Conservation (phyloP, 2,797 vertebrate species). For the Pangasius macronema region DNA sequence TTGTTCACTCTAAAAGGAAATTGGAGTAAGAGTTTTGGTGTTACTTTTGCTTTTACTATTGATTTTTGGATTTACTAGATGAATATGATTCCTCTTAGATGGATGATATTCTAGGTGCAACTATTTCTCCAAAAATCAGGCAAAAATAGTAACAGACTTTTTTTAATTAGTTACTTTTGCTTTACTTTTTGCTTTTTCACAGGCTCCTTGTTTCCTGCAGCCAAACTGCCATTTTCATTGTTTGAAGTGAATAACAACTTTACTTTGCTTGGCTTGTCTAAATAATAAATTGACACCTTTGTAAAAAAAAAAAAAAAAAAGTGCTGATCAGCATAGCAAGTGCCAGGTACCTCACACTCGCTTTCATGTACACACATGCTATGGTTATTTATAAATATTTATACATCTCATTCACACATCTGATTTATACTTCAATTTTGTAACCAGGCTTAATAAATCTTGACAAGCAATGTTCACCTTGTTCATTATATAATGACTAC, state of each 20-base stretch:
- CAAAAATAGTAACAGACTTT: neutral
- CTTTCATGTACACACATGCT: neutral
- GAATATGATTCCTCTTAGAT: neutral
- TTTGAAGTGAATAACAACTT: neutral
- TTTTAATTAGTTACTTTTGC: neutral
- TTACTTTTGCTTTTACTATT: neutral
- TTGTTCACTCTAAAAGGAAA: neutral
- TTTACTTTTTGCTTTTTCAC: neutral
- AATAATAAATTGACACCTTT: neutral
- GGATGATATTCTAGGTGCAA: neutral
- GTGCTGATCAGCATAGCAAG: neutral
- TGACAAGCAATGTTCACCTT: neutral
- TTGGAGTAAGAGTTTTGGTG: neutral
- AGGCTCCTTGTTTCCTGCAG: neutral
- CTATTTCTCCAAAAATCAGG: neutral
- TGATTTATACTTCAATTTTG: neutral
- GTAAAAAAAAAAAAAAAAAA: too few species aligned
- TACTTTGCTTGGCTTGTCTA: neutral
- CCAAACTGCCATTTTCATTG: neutral
- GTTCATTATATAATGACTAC: neutral
- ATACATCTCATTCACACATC: neutral
- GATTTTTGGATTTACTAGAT: neutral
- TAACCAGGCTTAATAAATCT: neutral
- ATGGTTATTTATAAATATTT: neutral
- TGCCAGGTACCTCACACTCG: neutral